Evolutionary conservation across 2,797 vertebrate genomes (phyloP), one percentile per base, ranked within the genome.

Genomic region (Amphiprion clarkii): DNA sequence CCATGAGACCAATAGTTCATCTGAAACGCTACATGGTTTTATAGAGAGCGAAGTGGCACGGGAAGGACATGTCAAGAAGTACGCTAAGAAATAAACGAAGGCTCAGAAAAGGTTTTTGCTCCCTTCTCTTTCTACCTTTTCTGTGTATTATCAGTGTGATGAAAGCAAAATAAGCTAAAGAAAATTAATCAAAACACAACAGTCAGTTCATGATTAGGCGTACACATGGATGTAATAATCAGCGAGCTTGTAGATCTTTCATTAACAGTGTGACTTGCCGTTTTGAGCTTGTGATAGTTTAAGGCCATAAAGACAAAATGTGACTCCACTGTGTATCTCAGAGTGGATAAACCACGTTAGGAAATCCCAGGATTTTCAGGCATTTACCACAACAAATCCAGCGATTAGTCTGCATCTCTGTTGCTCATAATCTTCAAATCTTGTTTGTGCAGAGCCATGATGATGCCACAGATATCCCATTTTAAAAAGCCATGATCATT

Each of bases 361-460:
- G 83, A 93, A 92, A 91, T 89, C 83, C 81, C 49, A 40, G 79
- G 87, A 93, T 94, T 94, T 91, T 75, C 60, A 29, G 68, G 87
- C 78, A 81, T 94, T 93, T 91, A 67, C 82, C 60, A 74, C 72
- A 70, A 89, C 85, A 91, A 94, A 94, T 94, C 91, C 91, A 69
- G 83, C 78, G 88, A 92, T 93, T 92, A 91, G 78, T 88, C 67
- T 51, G 68, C 74, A 78, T 88, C 79, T 89, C 76, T 81, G 54
- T 80, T 76, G 75, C 82, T 85, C 56, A 66, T 94, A 92, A 93
- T 94, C 93, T 89, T 65, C 57, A 66, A 92, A 92, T 94, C 88
- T 91, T 90, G 90, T 94, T 93, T 94, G 88, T 89, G 81, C 69
- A 64, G 65, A 17, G 29, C 82, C 42, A 58, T 55, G 8, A 78